phyloP scores from a whole-genome alignment of 2,888 invertebrate genomes.

The Volucella inflata region DNA sequence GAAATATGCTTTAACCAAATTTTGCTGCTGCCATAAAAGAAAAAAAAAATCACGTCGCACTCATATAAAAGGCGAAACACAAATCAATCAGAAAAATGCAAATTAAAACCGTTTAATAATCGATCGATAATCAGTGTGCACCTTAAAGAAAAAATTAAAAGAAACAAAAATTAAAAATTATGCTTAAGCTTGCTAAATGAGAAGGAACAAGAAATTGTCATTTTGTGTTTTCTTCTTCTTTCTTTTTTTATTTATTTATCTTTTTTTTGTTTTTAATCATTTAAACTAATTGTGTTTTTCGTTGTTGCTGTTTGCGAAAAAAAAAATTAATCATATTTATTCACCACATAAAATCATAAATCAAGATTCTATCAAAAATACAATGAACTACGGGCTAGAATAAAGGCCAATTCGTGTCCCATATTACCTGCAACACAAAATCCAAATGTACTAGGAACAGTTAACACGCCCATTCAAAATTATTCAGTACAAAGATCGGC shows the following conservation, averaged over 20 bases:
- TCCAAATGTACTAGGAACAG: constrained; percentile 81
- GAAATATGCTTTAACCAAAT: constrained; percentile 60
- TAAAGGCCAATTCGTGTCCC: constrained; percentile 93
- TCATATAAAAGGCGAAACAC: constrained; percentile 77
- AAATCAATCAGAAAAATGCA: constrained; percentile 69
- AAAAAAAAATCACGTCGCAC: constrained; percentile 77
- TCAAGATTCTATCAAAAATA: constrained; percentile 95
- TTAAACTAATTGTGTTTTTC: constrained; percentile 66
- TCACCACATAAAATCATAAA: constrained; percentile 65
- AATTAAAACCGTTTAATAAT: constrained; percentile 24
- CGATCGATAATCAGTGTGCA: constrained; percentile 21
- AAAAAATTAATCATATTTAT: constrained; percentile 52
- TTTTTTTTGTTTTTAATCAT: constrained; percentile 55
- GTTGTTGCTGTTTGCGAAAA: constrained; percentile 73
- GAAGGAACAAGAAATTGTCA: neutral
- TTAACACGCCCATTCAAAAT: constrained; percentile 84
- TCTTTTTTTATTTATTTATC: constrained; percentile 8
- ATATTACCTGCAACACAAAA: constrained; percentile 87
- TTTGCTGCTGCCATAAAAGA: constrained; percentile 71
- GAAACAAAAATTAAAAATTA: constrained; percentile 63
- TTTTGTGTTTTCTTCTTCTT: neutral
- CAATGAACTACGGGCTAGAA: constrained; percentile 93
- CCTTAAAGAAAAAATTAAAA: constrained; percentile 16
- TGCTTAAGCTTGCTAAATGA: constrained; percentile 68
- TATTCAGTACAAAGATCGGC: constrained; percentile 86